A percentile compares a stretch with the other conserved stretches of the same genome.
Evolutionary conservation across 2,888 invertebrate genomes (phyloP).

Genomic region (Rhyacophila evoluta): DNA sequence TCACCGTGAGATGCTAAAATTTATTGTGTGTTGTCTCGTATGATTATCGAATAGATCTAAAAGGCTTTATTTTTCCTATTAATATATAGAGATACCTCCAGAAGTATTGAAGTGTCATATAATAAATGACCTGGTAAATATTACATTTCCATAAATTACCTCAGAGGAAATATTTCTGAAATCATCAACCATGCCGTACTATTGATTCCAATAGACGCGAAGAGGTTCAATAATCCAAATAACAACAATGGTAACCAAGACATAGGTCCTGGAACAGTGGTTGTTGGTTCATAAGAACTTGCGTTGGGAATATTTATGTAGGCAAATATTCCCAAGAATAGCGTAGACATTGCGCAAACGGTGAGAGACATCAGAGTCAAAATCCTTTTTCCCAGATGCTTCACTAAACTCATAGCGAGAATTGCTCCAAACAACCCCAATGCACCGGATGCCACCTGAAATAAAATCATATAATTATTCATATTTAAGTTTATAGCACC

Average conservation of each 20-base stretch:
- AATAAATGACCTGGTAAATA: too few species aligned
- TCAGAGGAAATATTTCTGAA: slow-evolving; percentile 72
- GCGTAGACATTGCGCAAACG: slow-evolving; percentile 62
- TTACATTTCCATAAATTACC: slow-evolving; percentile 62
- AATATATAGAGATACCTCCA: too few species aligned
- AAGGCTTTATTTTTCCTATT: too few species aligned
- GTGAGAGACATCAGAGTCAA: slow-evolving; percentile 64
- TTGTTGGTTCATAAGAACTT: slow-evolving; percentile 63
- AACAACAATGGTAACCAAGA: slow-evolving; percentile 63
- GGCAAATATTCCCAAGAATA: slow-evolving; percentile 66
- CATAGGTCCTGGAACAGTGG: slow-evolving; percentile 33
- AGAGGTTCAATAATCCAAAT: slow-evolving; percentile 63
- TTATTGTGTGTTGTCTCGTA: too few species aligned
- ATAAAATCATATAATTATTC: too few species aligned
- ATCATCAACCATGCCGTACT: slow-evolving; percentile 70
- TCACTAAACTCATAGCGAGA: slow-evolving; percentile 39
- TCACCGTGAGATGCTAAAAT: too few species aligned
- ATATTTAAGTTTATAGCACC: too few species aligned
- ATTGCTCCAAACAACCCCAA: slow-evolving; percentile 44
- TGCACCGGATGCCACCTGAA: slow-evolving; percentile 44
- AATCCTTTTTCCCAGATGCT: slow-evolving; percentile 59
- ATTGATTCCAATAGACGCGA: slow-evolving; percentile 61
- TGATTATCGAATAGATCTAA: too few species aligned
- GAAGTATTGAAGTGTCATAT: too few species aligned
- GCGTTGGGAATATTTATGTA: slow-evolving; percentile 59